A percentile compares a stretch with the other conserved stretches of the same genome.
Evolutionary conservation across 2,797 vertebrate genomes (phyloP).

Genomic region (Vireo griseus): DNA sequence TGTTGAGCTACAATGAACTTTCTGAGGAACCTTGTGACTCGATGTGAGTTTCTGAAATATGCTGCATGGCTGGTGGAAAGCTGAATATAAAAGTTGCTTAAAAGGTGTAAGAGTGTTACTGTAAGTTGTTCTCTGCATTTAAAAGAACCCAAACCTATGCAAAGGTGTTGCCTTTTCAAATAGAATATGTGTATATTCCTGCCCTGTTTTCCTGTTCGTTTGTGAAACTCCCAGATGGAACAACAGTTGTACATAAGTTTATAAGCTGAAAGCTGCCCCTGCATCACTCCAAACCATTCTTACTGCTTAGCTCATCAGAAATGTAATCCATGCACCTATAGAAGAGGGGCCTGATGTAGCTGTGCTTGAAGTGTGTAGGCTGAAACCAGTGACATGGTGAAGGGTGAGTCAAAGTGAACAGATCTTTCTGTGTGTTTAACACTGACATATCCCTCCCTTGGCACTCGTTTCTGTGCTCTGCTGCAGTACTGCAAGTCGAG

Average conservation of each 20-base stretch:
- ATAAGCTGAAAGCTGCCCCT: background rate
- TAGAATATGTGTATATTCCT: background rate
- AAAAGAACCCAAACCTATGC: background rate
- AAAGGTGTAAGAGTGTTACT: background rate
- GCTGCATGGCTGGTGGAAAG: background rate
- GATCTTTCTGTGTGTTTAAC: background rate
- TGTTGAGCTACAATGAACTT: background rate
- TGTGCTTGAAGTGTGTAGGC: background rate
- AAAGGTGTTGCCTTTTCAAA: background rate
- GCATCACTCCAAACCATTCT: background rate
- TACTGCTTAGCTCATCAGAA: background rate
- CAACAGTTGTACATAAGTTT: background rate
- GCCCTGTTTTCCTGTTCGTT: background rate
- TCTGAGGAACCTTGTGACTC: background rate
- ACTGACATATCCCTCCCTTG: background rate
- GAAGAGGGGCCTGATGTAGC: background rate
- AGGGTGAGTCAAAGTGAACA: background rate
- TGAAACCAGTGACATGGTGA: background rate
- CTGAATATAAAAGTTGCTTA: background rate
- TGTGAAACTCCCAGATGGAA: background rate
- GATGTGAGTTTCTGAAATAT: background rate
- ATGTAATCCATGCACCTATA: background rate
- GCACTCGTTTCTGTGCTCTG: background rate
- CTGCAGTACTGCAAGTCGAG: background rate
- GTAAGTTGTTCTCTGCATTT: background rate